phyloP scores from a whole-genome alignment of 2,113 vertebrate genomes.

The Odobenus rosmarus region DNA sequence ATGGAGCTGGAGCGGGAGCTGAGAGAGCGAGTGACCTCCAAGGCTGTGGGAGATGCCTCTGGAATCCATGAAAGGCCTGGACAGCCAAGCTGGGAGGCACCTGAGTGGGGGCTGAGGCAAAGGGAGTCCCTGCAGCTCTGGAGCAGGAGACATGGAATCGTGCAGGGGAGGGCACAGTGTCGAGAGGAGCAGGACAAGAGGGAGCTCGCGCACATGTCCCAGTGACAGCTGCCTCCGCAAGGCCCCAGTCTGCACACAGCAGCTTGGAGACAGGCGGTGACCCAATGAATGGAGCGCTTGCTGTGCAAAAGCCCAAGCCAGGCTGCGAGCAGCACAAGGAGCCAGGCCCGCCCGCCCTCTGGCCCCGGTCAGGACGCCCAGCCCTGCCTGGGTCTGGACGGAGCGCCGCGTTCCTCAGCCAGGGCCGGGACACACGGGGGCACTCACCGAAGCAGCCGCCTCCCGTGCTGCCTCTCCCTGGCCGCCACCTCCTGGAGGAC shows the following conservation, averaged over 20 bases:
- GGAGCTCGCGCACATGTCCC: not conserved
- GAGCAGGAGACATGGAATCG: not conserved
- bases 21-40: not conserved
- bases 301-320: not conserved
- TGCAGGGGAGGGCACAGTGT: not conserved
- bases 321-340: accelerated
- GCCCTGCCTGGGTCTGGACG: not conserved
- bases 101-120: not conserved
- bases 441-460: constrained; percentile 82
- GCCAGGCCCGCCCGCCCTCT: not conserved
- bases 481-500: constrained; percentile 78
- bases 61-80: not conserved
- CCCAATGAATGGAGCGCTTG: not conserved
- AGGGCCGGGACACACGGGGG: accelerated
- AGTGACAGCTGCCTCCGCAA: not conserved
- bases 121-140: not conserved
- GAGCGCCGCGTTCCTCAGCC: not conserved
- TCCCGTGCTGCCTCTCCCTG: constrained; percentile 72
- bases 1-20: too few relatives aligned
- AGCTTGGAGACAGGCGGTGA: not conserved
- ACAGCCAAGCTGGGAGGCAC: not conserved
- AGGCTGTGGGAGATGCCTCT: too few relatives aligned
- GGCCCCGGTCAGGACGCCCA: not conserved
- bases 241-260: not conserved
- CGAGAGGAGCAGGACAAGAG: accelerated